Base-by-base conservation (phyloP, 2,888 invertebrate species). In the Orchestes rusci region DNA sequence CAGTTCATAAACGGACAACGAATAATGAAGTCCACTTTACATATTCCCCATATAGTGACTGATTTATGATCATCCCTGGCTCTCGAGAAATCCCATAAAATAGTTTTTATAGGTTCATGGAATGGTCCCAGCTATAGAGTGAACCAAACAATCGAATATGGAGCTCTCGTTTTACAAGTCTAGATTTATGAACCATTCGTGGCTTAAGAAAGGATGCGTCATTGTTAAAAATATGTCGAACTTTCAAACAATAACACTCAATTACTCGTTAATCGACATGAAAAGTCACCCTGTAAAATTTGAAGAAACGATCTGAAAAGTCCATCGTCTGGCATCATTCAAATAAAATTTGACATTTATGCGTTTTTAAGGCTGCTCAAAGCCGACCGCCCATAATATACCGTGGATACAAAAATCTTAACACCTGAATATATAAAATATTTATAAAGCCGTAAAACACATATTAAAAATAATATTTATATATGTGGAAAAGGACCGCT, bases 401-500 rank as follows among this genome's bases (percentile, higher is more conserved):
- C 36, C 47, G 46, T 46, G 45, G 46, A 59, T 59, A 65, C 63
- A 61, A 64, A 64, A 63, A 63, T 65, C 66, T 67, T 68, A 67
- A 68, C 68, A 68, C 68, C 68, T 68, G 68, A 68, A 68, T 62
- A 60, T 67, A 67, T 67, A 67, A 68, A 68, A 68, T 67, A 68
- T 68, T 67, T 68, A 69, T 69, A 67, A 67, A 66, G 65, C 61
- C 68, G 67, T 69, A 68, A 69, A 69, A 67, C 59, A 62, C 63
- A 65, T 67, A 69, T 69, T 69, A 69, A 69, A 69, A 69, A 69
- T 68, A 68, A 68, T 69, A 68, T 69, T 69, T 69, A 69, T 69
- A 67, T 66, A 65, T 65, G 64, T 64, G 64, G 64, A 67, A 67
- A 67, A 63, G 63, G 55, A 62, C 65, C 66, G 63, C 64, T 48